phyloP scores from a whole-genome alignment of 1,140 invertebrate species.

The Drosophila orosa region DNA sequence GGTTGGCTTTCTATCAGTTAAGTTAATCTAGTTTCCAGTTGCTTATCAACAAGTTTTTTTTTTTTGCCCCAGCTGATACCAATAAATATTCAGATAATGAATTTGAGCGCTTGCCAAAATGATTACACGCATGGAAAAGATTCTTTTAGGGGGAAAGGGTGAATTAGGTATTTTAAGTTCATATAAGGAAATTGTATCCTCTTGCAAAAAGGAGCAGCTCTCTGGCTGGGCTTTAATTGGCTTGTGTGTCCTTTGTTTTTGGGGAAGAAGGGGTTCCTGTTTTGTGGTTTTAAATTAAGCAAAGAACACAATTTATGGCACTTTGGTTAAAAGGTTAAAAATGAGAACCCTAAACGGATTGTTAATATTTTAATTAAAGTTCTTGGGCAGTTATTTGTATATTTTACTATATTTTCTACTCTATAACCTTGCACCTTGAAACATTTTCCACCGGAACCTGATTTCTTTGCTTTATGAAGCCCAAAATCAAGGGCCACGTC shows the following conservation, averaged over 20 bases:
- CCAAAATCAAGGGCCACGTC: slow-evolving; percentile 37
- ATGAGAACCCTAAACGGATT: background rate
- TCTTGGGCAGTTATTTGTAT: background rate
- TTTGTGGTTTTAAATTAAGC: slow-evolving; percentile 18
- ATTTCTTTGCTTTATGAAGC: slow-evolving; percentile 33
- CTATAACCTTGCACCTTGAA: slow-evolving; percentile 12
- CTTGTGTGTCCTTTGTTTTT: background rate
- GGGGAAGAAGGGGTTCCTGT: background rate
- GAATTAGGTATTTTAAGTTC: slow-evolving; percentile 1
- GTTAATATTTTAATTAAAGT: background rate
- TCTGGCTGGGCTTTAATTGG: slow-evolving; percentile 23
- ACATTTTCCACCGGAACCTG: slow-evolving; percentile 12
- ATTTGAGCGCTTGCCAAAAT: slow-evolving; percentile 47
- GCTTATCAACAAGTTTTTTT: slow-evolving; percentile 25
- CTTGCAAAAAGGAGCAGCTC: background rate
- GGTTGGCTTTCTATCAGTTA: slow-evolving; percentile 8
- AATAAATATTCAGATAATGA: slow-evolving; percentile 24
- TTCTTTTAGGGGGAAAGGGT: background rate
- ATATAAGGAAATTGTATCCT: slow-evolving; percentile 11
- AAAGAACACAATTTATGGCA: slow-evolving; percentile 22
- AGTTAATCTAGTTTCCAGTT: slow-evolving; percentile 21
- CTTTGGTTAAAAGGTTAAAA: background rate
- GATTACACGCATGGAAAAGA: slow-evolving; percentile 21
- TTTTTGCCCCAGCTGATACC: slow-evolving; percentile 10
- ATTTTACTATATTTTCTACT: background rate